Evolutionary conservation across 1,140 invertebrate species (phyloP).

Genomic region (Formica selysi): DNA sequence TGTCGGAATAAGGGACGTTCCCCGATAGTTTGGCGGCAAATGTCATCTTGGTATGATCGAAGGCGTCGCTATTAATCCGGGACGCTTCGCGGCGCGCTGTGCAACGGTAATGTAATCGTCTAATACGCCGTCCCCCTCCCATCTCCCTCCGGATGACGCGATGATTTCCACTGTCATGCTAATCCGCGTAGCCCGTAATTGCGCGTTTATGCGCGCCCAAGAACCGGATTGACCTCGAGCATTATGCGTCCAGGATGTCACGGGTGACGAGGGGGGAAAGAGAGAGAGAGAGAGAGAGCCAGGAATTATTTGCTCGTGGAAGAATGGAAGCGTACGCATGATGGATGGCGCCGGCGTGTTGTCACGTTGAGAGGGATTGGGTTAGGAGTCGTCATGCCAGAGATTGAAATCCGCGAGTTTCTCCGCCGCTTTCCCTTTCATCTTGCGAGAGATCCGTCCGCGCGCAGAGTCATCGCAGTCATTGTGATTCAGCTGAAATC

Average conservation of each 20-base stretch:
- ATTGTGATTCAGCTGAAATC: constrained; percentile 75
- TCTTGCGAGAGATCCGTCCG: not conserved
- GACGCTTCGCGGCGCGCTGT: constrained; percentile 40
- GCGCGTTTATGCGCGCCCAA: constrained; percentile 71
- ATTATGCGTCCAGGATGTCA: constrained; percentile 68
- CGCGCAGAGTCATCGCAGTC: constrained; percentile 30
- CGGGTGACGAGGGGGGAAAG: constrained; percentile 4
- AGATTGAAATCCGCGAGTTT: constrained; percentile 61
- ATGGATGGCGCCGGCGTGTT: constrained; percentile 62
- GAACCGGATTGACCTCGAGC: constrained; percentile 38
- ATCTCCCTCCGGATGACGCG: constrained; percentile 54
- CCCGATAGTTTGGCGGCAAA: not conserved
- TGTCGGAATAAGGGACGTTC: not conserved
- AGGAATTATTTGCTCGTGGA: constrained; percentile 63
- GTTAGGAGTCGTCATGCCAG: constrained; percentile 41
- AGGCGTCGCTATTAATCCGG: constrained; percentile 60
- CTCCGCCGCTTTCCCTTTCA: constrained; percentile 21
- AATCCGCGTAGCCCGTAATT: constrained; percentile 69
- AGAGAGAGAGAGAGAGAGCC: not conserved
- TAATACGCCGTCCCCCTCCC: constrained; percentile 9
- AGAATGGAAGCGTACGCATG: constrained; percentile 62
- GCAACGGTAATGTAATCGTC: constrained; percentile 52
- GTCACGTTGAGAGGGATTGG: constrained; percentile 32
- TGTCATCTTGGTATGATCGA: constrained; percentile 58
- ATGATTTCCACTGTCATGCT: constrained; percentile 74